A percentile compares a stretch with the other conserved stretches of the same genome.
These are phyloP conservation scores for Scomber colias DNA, from an alignment of 2,113 vertebrate species.

Conservation along the genomic window DNA sequence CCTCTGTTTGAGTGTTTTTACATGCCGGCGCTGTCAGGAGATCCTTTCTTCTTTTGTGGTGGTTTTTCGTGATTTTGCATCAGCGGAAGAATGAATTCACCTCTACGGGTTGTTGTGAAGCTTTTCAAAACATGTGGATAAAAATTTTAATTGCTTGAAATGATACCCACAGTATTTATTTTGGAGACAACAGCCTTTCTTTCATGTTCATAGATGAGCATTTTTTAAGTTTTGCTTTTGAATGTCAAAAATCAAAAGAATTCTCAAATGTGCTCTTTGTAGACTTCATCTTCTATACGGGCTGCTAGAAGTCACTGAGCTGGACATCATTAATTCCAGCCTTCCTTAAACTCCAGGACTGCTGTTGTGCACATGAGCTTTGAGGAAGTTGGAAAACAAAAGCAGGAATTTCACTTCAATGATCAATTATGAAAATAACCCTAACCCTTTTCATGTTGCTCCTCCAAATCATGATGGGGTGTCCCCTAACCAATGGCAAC, in stretches of 20 bases:
- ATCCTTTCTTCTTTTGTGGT: slow-evolving; percentile 37
- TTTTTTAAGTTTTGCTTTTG: background rate
- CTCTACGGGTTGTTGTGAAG: background rate
- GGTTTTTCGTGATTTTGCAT: slow-evolving; percentile 42
- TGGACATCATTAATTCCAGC: too few species aligned
- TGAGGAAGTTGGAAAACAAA: slow-evolving; percentile 12
- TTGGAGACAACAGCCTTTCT: background rate
- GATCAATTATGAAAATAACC: slow-evolving; percentile 2
- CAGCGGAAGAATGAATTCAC: slow-evolving; percentile 9
- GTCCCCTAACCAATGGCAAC: too few species aligned
- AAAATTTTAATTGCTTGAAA: background rate
- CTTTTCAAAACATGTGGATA: background rate
- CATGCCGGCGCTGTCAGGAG: slow-evolving; percentile 50
- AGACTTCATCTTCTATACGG: too few species aligned
- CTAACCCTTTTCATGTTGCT: background rate
- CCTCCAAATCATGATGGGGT: background rate
- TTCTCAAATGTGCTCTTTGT: too few species aligned
- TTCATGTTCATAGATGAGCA: too few species aligned
- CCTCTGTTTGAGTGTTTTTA: slow-evolving; percentile 40
- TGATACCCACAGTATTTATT: background rate
- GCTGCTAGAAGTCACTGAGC: background rate
- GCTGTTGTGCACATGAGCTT: background rate
- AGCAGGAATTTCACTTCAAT: slow-evolving; percentile 16
- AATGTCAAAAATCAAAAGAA: background rate
- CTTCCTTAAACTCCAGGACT: too few species aligned